These are phyloP conservation scores for Pelecanoides urinatrix DNA, from an alignment of 2,113 vertebrate genomes.

Conservation along the genomic window DNA sequence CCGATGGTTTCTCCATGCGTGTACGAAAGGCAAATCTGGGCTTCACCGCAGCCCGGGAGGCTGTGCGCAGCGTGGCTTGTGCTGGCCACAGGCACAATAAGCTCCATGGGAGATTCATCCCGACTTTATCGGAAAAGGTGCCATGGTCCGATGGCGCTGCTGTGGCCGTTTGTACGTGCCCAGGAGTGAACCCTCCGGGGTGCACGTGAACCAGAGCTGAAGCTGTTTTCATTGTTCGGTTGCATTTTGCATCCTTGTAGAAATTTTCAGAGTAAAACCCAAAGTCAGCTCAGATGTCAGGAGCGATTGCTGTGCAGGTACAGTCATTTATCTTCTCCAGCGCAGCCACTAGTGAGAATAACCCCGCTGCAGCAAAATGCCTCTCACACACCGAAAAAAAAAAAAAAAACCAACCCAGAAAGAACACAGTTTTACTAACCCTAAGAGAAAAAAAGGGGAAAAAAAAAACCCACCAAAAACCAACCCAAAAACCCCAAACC, in stretches of 20 bases:
- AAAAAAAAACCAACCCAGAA: background rate
- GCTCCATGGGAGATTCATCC: fast-evolving
- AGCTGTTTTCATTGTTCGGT: background rate
- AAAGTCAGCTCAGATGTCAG: background rate
- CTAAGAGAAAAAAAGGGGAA: background rate
- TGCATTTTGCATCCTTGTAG: background rate
- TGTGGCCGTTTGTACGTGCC: fast-evolving
- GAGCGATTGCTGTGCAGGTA: background rate
- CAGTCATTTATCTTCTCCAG: conserved; percentile 43
- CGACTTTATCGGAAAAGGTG: background rate
- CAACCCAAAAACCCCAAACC: background rate
- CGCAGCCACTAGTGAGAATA: background rate
- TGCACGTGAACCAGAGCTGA: background rate
- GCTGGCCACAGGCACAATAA: background rate
- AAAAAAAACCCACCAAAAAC: background rate
- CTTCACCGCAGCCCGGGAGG: background rate
- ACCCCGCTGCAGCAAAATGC: background rate
- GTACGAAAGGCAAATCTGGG: background rate
- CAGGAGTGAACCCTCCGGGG: background rate
- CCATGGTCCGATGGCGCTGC: fast-evolving
- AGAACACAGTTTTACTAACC: background rate
- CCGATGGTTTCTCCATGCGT: fast-evolving
- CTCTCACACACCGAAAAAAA: background rate
- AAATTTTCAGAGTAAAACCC: background rate
- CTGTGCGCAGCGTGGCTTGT: background rate